Percentiles rank a stretch among this genome's conserved stretches.
Evolutionary conservation across 1,140 invertebrate species (phyloP).

Genomic region (Cydia splendana): DNA sequence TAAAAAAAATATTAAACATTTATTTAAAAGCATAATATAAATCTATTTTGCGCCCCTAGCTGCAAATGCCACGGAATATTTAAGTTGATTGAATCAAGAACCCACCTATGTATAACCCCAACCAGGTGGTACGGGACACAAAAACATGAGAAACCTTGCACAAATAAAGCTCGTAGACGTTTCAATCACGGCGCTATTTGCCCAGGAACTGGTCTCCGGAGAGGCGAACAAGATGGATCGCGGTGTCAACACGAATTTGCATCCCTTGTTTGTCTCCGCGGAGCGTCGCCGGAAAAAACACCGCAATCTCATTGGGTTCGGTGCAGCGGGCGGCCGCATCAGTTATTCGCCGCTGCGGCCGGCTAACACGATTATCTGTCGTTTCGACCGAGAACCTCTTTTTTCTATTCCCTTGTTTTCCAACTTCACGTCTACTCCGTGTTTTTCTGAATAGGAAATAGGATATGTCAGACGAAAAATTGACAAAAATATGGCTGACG

Average conservation of each 20-base stretch:
- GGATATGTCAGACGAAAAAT: constrained; percentile 79
- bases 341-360: constrained; percentile 70
- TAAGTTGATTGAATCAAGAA: constrained; percentile 4
- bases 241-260: constrained; percentile 78
- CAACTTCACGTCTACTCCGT: constrained; percentile 73
- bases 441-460: constrained; percentile 79
- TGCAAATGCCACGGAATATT: not conserved
- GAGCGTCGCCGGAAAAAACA: constrained; percentile 71
- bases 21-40: not conserved
- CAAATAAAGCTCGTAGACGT: constrained; percentile 63
- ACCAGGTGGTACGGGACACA: constrained; percentile 32
- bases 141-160: constrained; percentile 54
- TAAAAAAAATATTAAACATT: no score
- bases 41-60: not conserved
- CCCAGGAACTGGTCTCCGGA: constrained; percentile 68
- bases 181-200: constrained; percentile 75
- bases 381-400: constrained; percentile 73
- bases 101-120: not conserved
- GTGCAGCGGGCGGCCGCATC: constrained; percentile 65
- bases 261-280: constrained; percentile 76
- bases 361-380: constrained; percentile 78
- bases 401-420: constrained; percentile 77
- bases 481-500: constrained; percentile 76
- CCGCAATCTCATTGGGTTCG: constrained; percentile 75
- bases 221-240: constrained; percentile 77